Conservation (phyloP, 2,797 vertebrate genomes). For the Mallotus villosus region DNA sequence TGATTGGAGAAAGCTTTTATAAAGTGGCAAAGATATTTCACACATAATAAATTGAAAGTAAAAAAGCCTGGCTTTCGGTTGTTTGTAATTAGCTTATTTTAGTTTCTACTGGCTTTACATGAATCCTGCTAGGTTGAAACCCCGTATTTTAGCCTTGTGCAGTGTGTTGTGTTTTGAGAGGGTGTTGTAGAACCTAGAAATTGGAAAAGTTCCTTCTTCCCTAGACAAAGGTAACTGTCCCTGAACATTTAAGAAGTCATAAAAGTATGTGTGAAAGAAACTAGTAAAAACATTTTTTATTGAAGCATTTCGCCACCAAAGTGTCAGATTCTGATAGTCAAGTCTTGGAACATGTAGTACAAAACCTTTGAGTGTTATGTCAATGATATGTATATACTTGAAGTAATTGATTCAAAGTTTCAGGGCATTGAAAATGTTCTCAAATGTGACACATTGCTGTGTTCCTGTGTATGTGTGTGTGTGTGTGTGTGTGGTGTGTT, state of each 20-base stretch:
- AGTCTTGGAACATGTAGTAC: too few relatives aligned
- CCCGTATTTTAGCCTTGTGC: constrained; percentile 30
- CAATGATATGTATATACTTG: too few relatives aligned
- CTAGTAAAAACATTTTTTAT: neutral
- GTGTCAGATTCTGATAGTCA: too few relatives aligned
- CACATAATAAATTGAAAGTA: constrained; percentile 36
- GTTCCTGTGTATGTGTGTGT: too few relatives aligned
- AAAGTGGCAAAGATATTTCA: neutral
- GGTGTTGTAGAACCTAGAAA: neutral
- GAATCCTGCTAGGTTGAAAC: constrained; percentile 36
- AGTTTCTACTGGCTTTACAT: constrained; percentile 49
- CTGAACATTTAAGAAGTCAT: neutral
- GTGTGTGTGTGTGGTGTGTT: too few relatives aligned
- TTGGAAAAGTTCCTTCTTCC: neutral
- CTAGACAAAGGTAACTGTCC: neutral
- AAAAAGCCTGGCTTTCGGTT: constrained; percentile 40
- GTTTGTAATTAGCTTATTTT: constrained; percentile 43
- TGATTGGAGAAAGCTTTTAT: too few relatives aligned
- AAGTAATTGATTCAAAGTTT: too few relatives aligned
- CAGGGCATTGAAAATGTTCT: too few relatives aligned
- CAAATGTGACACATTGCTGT: too few relatives aligned
- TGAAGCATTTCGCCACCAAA: too few relatives aligned
- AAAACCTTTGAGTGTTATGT: too few relatives aligned
- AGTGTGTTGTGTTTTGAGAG: constrained; percentile 18
- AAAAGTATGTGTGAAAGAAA: constrained; percentile 13